phyloP scores from a whole-genome alignment of 2,888 invertebrate species.

The Cacoxenus indagator region DNA sequence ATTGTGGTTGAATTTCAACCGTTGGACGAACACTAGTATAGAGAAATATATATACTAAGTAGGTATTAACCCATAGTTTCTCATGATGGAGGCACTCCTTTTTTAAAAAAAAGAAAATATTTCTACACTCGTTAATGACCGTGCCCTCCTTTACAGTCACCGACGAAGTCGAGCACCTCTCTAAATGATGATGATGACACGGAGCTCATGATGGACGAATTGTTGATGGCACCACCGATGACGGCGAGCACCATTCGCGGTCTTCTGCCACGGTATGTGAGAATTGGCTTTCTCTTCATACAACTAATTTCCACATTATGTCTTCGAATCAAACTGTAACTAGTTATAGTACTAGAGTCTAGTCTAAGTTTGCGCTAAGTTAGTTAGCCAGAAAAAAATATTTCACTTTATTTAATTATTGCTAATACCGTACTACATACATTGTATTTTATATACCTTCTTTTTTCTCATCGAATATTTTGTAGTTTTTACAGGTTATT shows the following conservation, averaged over 20 bases:
- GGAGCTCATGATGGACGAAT: conserved; percentile 86
- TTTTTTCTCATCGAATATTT: conserved; percentile 29
- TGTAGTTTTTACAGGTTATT: conserved; percentile 67
- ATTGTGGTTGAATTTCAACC: too few relatives aligned
- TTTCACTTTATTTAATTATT: background rate
- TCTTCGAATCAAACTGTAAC: background rate
- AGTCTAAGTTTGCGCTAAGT: background rate
- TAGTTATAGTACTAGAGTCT: background rate
- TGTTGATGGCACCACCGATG: conserved; percentile 82
- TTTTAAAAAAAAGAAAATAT: background rate
- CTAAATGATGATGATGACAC: conserved; percentile 83
- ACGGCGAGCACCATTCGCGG: conserved; percentile 81
- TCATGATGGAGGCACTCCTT: too few relatives aligned
- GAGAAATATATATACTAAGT: too few relatives aligned
- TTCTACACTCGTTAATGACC: background rate
- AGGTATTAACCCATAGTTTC: too few relatives aligned
- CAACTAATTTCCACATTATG: background rate
- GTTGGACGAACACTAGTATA: too few relatives aligned
- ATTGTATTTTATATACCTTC: conserved; percentile 26
- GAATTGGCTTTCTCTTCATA: background rate
- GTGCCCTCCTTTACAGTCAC: conserved; percentile 72
- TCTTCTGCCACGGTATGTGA: conserved; percentile 76
- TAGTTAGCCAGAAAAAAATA: background rate
- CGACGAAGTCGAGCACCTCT: conserved; percentile 76
- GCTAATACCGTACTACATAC: conserved; percentile 15